Evolutionary conservation across 2,113 vertebrate genomes (phyloP), one percentile per base, ranked within the genome.

Genomic region (Colinus virginianus): DNA sequence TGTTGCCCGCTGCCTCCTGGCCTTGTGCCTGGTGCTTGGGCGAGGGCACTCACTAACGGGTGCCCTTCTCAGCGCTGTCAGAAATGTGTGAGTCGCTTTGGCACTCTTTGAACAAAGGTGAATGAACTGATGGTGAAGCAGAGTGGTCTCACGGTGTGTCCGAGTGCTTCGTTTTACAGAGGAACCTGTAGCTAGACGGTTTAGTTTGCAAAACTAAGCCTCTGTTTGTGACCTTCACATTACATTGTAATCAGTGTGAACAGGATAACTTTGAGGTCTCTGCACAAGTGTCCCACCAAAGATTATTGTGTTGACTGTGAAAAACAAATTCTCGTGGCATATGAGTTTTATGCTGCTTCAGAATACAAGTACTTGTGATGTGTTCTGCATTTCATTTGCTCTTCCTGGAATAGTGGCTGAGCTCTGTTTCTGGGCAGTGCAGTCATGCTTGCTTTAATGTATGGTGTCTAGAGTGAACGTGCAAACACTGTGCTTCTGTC

Each of bases 51-150:
- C 1, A 22, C 81, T 88, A 77, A 63, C 0, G 0, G 16, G 12
- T 78, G 69, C 61, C 46, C 36, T 80, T 58, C 26, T 90, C 53
- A 59, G 56, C 67, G 75, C 56, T 75, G 34, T 74, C 16, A 77
- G 76, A 88, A 61, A 3, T 30, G 68, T 64, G 9, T 38, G 83
- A 51, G 16, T 85, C 32, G 5, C 12, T 4, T 16, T 76, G 79
- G 46, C 49, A 61, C 82, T 75, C 75, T 46, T 64, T 94, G 75
- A 76, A 30, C 26, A 63, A 43, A 91, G 46, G 42, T 81, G 80
- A 53, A 87, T 70, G 26, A 70, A 71, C 84, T 78, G 66, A 75
- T n/a, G 76, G 49, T 36, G 51, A 51, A 70, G 62, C 46, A 62
- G 0, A 2, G 11, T 56, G 32, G 72, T 84, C 75, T 84, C 74